Percentiles rank a stretch among this genome's conserved stretches.
phyloP scores from a whole-genome alignment of 2,113 vertebrate species.

The Himantopus leucocephalus region DNA sequence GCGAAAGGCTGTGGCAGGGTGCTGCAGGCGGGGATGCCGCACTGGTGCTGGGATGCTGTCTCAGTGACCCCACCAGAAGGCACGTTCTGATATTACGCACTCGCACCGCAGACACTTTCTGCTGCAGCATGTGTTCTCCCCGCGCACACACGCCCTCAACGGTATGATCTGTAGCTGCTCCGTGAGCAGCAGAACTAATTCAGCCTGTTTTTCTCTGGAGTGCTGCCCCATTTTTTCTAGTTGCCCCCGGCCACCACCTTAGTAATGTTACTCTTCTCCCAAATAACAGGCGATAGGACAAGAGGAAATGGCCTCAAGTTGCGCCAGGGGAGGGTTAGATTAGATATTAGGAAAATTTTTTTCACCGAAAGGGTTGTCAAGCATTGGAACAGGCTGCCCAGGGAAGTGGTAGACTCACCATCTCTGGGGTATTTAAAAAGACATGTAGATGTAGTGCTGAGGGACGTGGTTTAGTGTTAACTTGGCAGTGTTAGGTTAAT shows the following conservation, averaged over 20 bases:
- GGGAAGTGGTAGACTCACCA: background rate
- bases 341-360: background rate
- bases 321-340: background rate
- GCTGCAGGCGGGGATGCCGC: background rate
- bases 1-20: background rate
- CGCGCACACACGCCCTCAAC: background rate
- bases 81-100: fast-evolving
- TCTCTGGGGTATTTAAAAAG: background rate
- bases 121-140: background rate
- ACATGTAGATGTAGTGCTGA: background rate
- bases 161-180: background rate
- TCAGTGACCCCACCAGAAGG: background rate
- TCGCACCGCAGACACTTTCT: background rate
- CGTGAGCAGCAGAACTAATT: background rate
- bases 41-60: background rate
- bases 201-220: background rate
- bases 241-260: background rate
- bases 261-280: background rate
- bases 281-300: background rate
- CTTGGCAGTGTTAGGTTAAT: background rate
- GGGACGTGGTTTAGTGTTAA: background rate
- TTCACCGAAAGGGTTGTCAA: background rate
- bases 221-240: background rate
- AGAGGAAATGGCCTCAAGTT: background rate
- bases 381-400: background rate